A percentile compares a stretch with the other conserved stretches of the same genome.
These are phyloP conservation scores for Schizopygopsis malacanthus DNA, from an alignment of 2,797 vertebrate species.

Conservation along the genomic window DNA sequence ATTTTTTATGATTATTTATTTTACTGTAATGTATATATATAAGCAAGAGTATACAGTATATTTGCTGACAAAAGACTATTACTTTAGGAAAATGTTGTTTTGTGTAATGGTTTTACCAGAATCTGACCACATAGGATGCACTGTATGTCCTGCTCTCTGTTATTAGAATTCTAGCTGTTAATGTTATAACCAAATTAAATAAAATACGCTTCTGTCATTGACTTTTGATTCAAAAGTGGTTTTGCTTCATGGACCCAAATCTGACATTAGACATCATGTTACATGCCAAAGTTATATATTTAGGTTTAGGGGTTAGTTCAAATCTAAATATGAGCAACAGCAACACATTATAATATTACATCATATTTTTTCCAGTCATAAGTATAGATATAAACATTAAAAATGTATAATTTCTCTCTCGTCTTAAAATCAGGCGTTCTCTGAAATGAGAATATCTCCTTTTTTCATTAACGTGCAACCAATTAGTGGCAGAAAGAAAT, in stretches of 20 bases:
- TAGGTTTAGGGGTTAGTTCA: neutral
- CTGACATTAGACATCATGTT: neutral
- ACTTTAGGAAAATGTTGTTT: conserved; percentile 81
- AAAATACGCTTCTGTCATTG: conserved; percentile 7
- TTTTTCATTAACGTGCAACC: neutral
- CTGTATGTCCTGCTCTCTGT: conserved; percentile 78
- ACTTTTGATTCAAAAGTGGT: conserved; percentile 2
- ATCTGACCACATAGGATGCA: conserved; percentile 81
- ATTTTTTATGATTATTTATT: conserved; percentile 96
- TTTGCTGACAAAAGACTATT: conserved; percentile 78
- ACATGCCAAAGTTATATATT: neutral
- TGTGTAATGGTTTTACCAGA: conserved; percentile 84
- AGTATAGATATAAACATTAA: neutral
- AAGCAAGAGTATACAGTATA: conserved; percentile 94
- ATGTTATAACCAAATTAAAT: conserved; percentile 92
- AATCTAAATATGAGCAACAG: neutral
- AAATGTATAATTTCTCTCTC: neutral
- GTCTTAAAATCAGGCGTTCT: neutral
- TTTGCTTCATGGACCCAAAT: conserved; percentile 3
- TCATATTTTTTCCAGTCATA: neutral
- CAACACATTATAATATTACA: neutral
- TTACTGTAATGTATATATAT: conserved; percentile 91
- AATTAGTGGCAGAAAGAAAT: too few relatives aligned
- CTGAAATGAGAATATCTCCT: neutral
- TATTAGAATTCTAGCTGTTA: conserved; percentile 87